phyloP scores from a whole-genome alignment of 1,140 invertebrate genomes.

The Zaprionus africanus region DNA sequence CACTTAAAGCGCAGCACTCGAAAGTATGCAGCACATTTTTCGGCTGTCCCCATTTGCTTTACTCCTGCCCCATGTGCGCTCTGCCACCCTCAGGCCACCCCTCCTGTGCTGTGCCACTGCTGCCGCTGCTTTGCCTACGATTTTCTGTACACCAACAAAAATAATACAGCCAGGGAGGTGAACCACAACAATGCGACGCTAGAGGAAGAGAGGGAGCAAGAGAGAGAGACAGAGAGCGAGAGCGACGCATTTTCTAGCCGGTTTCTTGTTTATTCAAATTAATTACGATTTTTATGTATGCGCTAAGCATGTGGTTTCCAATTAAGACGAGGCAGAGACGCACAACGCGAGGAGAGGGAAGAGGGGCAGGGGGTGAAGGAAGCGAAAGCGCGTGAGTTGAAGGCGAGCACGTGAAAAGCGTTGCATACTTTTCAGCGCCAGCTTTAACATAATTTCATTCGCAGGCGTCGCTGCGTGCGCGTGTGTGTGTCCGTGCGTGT shows the following conservation, averaged over 20 bases:
- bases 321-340: constrained; percentile 7
- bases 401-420: constrained; percentile 40
- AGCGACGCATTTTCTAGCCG: constrained; percentile 28
- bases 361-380: background rate
- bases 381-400: constrained; percentile 6
- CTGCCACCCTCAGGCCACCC: background rate
- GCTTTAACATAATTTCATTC: constrained; percentile 70
- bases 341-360: background rate
- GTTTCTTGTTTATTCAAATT: constrained; percentile 50
- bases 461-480: background rate
- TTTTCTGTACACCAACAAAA: constrained; percentile 70
- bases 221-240: background rate
- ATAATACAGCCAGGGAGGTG: constrained; percentile 8
- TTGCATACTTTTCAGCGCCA: constrained; percentile 56
- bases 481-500: constrained; percentile 14
- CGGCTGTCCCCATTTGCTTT: constrained; percentile 11
- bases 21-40: constrained; percentile 48
- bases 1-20: constrained; percentile 21
- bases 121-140: background rate
- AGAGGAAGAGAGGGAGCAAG: background rate
- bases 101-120: background rate
- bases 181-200: constrained; percentile 37
- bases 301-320: constrained; percentile 38
- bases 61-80: background rate
- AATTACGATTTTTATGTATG: constrained; percentile 57